Base-by-base conservation (phyloP, 1,140 invertebrate species). In the Drosophila hydei region DNA sequence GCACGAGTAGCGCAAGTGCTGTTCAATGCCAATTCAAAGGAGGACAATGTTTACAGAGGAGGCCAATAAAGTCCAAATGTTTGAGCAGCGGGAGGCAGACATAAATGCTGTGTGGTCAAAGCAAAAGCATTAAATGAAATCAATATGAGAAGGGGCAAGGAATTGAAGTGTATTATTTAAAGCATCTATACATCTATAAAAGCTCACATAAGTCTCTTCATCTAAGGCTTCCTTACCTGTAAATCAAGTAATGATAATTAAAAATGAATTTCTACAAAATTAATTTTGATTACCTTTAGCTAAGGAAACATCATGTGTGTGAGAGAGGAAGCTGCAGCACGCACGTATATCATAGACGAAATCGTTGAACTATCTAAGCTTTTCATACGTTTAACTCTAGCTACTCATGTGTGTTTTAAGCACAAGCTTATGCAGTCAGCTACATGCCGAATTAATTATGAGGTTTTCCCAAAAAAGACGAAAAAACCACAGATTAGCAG, bases 1-100 rank as follows among this genome's bases (percentile, higher is more conserved):
- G 38, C 47, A 56, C 43, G 52, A 56, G 52, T 16, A 50, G 23
- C 42, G 23, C n/a, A 65, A 72, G 69, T 59, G 52, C 52, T 18
- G 43, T 42, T 72, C 47, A 56, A 59, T 58, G 33, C 19, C 40
- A 30, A 59, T 6, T 16, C 6, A 36, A 14, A 18, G 16, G 23
- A 27, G 18, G 16, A 56, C 23, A 68, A 30, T 40, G 16, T 25
- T 58, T 25, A 16, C 36, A 52, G 19, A 8, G 12, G 16, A 7
- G 27, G n/a, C n/a, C 18, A 64, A 51, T 71, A 2, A 6, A 8
- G 30, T 1, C 3, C 1, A 0, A 3, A 3, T n/a, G 4, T 4
- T 8, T 8, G 14, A 36, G 33, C 33, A 12, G 33, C 6, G 33
- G 0, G 2, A 36, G 11, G 33, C 12, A 12, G 33, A 9, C 33